Evolutionary conservation across 2,797 vertebrate genomes (phyloP).

Genomic region (Nannoperca australis): DNA sequence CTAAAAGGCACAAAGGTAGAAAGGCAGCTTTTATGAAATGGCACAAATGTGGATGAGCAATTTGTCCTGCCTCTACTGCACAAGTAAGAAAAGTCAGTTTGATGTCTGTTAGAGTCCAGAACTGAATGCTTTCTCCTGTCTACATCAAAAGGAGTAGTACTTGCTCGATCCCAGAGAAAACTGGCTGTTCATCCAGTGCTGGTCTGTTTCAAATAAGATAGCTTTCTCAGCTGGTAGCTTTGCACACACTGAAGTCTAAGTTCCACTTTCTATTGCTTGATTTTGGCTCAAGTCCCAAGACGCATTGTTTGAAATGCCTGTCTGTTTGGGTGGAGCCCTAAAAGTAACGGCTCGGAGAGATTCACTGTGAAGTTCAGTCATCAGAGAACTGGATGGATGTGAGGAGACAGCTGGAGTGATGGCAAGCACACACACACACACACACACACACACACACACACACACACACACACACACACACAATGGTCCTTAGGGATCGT

Average conservation of each 20-base stretch:
- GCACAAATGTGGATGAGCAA: slow-evolving; percentile 17
- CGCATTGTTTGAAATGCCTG: slow-evolving; percentile 54
- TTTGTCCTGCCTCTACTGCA: neutral
- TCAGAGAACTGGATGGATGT: slow-evolving; percentile 61
- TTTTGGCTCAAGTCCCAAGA: slow-evolving; percentile 43
- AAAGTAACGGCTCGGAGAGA: slow-evolving; percentile 42
- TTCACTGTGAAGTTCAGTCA: slow-evolving; percentile 67
- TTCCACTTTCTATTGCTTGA: slow-evolving; percentile 25
- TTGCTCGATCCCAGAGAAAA: slow-evolving; percentile 11
- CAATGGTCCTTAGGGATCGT: slow-evolving; percentile 49
- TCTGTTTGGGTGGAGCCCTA: slow-evolving; percentile 53
- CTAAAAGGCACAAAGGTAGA: neutral
- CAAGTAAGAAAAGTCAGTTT: neutral
- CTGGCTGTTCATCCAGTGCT: slow-evolving; percentile 3
- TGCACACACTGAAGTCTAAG: slow-evolving; percentile 6
- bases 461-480: slow-evolving; percentile 25
- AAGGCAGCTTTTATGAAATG: slow-evolving; percentile 4
- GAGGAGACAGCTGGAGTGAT: slow-evolving; percentile 74
- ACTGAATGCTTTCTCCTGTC: slow-evolving; percentile 2
- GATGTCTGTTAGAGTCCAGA: neutral
- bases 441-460: slow-evolving; percentile 21
- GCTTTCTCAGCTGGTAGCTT: neutral
- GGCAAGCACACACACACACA: slow-evolving; percentile 33
- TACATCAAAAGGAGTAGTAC: slow-evolving; percentile 3
- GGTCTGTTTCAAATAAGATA: neutral